Evolutionary conservation across 2,113 vertebrate genomes (phyloP), one percentile per base, ranked within the genome.

Genomic region (Panthera tigris): DNA sequence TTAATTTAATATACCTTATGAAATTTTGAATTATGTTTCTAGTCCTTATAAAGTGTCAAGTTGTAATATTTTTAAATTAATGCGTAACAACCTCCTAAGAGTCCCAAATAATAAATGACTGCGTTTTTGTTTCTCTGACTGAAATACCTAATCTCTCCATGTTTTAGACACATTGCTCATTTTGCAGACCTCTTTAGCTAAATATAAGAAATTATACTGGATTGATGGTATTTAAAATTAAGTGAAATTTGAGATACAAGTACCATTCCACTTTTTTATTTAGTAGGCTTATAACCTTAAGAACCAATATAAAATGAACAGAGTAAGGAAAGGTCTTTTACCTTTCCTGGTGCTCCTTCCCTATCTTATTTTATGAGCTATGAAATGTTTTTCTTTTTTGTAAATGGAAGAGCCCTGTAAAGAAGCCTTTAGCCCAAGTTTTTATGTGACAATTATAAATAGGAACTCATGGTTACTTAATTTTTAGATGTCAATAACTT

Each of bases 21-120:
- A 97, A 94, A 84, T 92, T 95, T 95, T 61, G 50, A 97, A 97
- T 98, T 97, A 98, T 97, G 96, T 92, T 97, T 95, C 94, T 90
- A 89, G 87, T 65, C n/a, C 95, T 57, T 96, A 96, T 95, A 85
- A 96, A 94, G 18, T 78, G 25, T 74, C 29, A 96, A 84, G 39
- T 76, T 87, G 21, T 78, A 85, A 21, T 92, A 65, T 84, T 92
- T 96, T 96, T 13, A 82, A 96, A 92, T 89, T 71, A 95, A 92
- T 96, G 73, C 36, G 66, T 86, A 88, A 48, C 87, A 33, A 84
- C n/a, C n/a, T 92, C 69, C 21, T 93, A 69, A 76, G 80, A 87
- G 18, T 71, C 36, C n/a, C 65, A 81, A 73, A 92, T 91, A 89
- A 83, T 94, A 96, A 97, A 87, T 97, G 68, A 48, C 68, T 89